Base-by-base conservation (phyloP, 2,888 invertebrate genomes). In the Lithophane socia region DNA sequence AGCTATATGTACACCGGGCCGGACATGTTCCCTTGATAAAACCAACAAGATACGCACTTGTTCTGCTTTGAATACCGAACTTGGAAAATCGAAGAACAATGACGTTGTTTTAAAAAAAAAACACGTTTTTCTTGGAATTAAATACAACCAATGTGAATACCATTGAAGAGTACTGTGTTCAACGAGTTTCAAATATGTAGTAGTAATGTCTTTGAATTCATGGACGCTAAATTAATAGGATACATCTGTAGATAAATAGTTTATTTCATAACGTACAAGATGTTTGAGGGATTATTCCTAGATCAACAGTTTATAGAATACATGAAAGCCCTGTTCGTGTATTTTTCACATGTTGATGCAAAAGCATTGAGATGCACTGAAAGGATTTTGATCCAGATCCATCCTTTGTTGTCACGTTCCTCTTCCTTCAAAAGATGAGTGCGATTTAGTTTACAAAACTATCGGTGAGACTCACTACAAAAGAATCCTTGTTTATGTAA, bases 401-500 rank as follows among this genome's bases (percentile, higher is more conserved):
- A 29, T 44, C 60, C 60, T 75, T 61, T 80, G 75, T 79, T 9
- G 68, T 68, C 85, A 85, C 84, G 85, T 82, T 74, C 60, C 42
- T 69, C 61, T 82, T 74, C 60, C 42, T 69, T 64, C 60, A 61
- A 77, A 85, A 75, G 49, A 81, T 67, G 81, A 70, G 66, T 44
- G 75, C 70, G 47, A 63, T 79, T 82, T 77, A 75, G 58, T 85
- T 77, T 85, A 79, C 79, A 75, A 68, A 77, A 75, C 73, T 71
- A 73, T 77, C 21, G 1, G 47, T 56, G 56, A 75, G 16, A 52
- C 13, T 60, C 44, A n/a, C n/a, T 68, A 29, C n/a, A 58, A 66
- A 65, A 44, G n/a, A 54, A 16, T 47, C 0, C 21, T 37, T 79
- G 10, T 60, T 13, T 68, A 37, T 21, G 13, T 10, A 56, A 56